Base-by-base conservation (phyloP, 2,113 vertebrate species). In the Zosterops japonicus region DNA sequence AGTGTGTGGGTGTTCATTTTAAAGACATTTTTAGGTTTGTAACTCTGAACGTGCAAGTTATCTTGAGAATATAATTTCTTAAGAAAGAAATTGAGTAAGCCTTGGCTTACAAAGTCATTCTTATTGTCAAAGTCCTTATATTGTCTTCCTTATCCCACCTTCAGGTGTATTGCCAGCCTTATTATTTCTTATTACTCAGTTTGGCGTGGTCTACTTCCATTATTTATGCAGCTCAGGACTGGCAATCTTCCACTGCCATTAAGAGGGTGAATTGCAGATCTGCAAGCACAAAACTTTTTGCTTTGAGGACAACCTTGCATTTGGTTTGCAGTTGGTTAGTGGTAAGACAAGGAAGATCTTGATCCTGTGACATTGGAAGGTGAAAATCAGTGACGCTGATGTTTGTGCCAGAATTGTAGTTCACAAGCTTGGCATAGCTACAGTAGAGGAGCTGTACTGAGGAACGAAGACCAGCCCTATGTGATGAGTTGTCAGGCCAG, bases 171-270 rank as follows among this genome's bases (percentile, higher is more conserved):
- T 68, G 41, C 67, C 64, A 88, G 47, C 42, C 49, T 88, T 80
- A 20, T 86, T 90, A 29, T 93, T 95, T 96, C 69, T 92, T 44
- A 24, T 93, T 94, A 92, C 35, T 83, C 85, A 91, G 80, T 76
- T 84, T 89, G 52, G 55, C 2, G 9, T 78, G 42, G 61, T 94
- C 55, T 46, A 84, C 27, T 95, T 90, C 77, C 60, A 69, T 94
- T 96, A 56, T 93, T 96, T 91, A 44, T 67, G 69, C 39, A 91
- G 9, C 72, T 91, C 78, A 47, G 78, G 83, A 69, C 89, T 95
- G 93, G 85, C 41, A 28, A 27, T 65, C 14, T 95, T 96, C 93
- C 64, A 82, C 72, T 94, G 65, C 68, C 57, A 53, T 96, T 93
- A 80, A 80, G 39, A 84, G 39, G 28, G 90, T 89, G 87, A 77